phyloP scores from a whole-genome alignment of 2,113 vertebrate species.

The Barbus barbus region DNA sequence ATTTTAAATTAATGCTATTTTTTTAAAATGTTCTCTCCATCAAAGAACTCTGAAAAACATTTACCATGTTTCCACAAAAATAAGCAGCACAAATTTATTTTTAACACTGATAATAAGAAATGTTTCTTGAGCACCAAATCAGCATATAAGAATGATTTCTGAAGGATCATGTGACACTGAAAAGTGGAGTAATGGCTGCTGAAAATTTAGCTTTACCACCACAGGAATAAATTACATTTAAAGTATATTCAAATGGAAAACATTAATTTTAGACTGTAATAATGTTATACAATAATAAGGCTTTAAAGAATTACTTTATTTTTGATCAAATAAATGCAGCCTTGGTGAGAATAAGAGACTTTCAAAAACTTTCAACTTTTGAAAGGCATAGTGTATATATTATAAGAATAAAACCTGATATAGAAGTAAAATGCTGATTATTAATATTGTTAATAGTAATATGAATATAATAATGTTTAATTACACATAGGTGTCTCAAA shows the following conservation, averaged over 20 bases:
- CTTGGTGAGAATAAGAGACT: background rate
- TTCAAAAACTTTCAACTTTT: background rate
- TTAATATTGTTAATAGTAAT: background rate
- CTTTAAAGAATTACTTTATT: background rate
- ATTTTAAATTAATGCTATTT: background rate
- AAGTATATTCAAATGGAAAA: background rate
- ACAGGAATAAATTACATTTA: too few species aligned
- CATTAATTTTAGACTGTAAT: too few species aligned
- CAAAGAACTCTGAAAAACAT: too few species aligned
- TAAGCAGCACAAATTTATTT: background rate
- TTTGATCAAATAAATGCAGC: background rate
- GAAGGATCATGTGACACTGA: too few species aligned
- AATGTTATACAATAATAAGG: background rate
- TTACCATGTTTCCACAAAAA: background rate
- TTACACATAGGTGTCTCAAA: constrained; percentile 1
- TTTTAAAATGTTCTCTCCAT: background rate
- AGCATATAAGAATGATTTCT: too few species aligned
- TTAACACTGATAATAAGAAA: too few species aligned
- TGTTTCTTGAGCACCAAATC: too few species aligned
- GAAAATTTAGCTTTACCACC: too few species aligned
- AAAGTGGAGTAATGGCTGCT: too few species aligned
- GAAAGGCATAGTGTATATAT: background rate
- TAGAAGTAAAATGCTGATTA: background rate
- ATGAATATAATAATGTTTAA: background rate
- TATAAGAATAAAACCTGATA: background rate